Conservation (phyloP, 2,797 vertebrate species). For the Tympanoctomys barrerae region DNA sequence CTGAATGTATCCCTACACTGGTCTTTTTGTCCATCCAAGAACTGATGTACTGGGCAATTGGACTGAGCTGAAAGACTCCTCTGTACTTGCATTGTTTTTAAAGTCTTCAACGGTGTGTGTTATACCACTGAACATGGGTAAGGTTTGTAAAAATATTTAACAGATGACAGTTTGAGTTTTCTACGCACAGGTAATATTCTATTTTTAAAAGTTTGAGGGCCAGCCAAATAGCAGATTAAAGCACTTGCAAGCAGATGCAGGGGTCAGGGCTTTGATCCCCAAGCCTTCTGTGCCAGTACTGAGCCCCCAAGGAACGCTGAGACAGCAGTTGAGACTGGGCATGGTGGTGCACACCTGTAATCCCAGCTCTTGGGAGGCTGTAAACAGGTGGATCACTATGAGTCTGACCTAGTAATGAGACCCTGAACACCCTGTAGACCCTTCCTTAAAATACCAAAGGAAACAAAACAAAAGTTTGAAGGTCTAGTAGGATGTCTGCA, state of each 20-base stretch:
- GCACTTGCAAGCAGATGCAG: too few species aligned
- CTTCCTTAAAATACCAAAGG: too few species aligned
- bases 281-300: too few species aligned
- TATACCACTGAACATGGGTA: background rate
- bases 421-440: too few species aligned
- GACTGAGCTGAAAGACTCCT: background rate
- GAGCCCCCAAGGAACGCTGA: too few species aligned
- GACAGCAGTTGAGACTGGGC: too few species aligned
- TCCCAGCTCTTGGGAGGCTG: too few species aligned
- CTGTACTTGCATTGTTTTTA: background rate
- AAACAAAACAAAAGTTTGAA: background rate
- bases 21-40: background rate
- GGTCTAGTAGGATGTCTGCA: constrained; percentile 52
- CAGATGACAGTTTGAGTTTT: constrained; percentile 41
- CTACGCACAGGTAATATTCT: constrained; percentile 45
- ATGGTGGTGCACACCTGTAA: too few species aligned
- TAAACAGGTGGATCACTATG: too few species aligned
- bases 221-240: too few species aligned
- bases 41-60: background rate
- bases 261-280: too few species aligned
- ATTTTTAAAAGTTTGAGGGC: constrained; percentile 29
- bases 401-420: too few species aligned
- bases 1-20: background rate
- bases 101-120: background rate
- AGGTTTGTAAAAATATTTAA: background rate